Base-by-base conservation (phyloP, 2,113 vertebrate genomes). In the Psilopsiagon aurifrons region DNA sequence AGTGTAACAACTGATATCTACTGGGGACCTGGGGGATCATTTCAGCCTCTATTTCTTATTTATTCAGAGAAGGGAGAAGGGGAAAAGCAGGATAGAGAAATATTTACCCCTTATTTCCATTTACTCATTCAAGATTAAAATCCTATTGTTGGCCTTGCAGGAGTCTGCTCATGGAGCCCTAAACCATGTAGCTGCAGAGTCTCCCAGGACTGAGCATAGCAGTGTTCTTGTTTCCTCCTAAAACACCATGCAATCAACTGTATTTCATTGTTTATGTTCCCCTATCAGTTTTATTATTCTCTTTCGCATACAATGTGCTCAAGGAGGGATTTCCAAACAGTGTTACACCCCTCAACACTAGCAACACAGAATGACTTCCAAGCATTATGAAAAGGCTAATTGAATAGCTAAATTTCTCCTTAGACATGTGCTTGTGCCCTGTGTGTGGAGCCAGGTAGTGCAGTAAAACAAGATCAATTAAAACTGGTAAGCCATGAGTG, bases 341-440 rank as follows among this genome's bases (percentile, higher is more conserved):
- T 25, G 31, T 11, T 59, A 33, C 60, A 63, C 51, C 85, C 52
- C 54, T 75, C 51, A 41, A 22, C 29, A 5, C 24, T 39, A 39
- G 19, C 33, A 49, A 63, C 23, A 51, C 16, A 47, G 54, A 77
- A 83, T 66, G 37, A 27, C 27, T 84, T 41, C 39, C 22, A 54
- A 76, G 39, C 4, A 13, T 13, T 51, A 27, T 6, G 41, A 60
- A 51, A 46, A 88, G 13, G 17, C 64, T 33, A 6, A 19, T 0
- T 29, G 46, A 77, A 83, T 19, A 63, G 35, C 41, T 67, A 25
- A 10, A 5, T 39, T 86, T 41, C 64, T 83, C 41, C 76, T 70
- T 49, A 37, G 76, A 28, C 2, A 1, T 0, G 1, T 11, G 10
- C 3, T 0, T 1, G 31, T 35, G 20, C 41, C 29, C 73, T 41